Base-by-base conservation (phyloP, 2,888 invertebrate genomes). In the Odontomyia ornata region DNA sequence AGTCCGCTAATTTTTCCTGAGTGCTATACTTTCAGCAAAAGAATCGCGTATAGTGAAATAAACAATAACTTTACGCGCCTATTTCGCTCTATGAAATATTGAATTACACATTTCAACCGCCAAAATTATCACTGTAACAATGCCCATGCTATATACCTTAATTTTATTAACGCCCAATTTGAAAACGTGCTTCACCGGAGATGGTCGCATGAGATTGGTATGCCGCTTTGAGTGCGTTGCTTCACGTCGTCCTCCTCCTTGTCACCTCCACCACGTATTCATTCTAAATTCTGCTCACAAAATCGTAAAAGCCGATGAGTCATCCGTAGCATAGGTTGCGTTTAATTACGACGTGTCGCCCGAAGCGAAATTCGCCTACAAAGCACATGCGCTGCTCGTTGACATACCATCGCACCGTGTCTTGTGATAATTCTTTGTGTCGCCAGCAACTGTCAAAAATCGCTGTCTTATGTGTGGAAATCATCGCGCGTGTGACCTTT, bases 281-380 rank as follows among this genome's bases (percentile, higher is more conserved):
- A 52, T n/a, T 52, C 18, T 18, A 52, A 52, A 52, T 9, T 52
- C 18, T 18, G 13, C 52, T 52, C 7, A 60, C 60, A 60, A 27
- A 64, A n/a, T 30, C 21, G 77, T 77, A 75, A 77, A 79, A 77
- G 75, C 76, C 77, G 76, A 79, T 79, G 79, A 79, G 79, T 79
- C 79, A 79, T 79, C 75, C 36, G 64, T 71, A 47, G 75, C 75
- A 76, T 56, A 9, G 56, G 11, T 15, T 11, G 18, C 27, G 52
- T 21, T 43, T 30, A 15, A 11, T 13, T 52, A 0, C 30, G 4
- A 73, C 69, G 75, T 75, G 76, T 67, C 65, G 71, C 25, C n/a
- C n/a, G n/a, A n/a, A 23, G 21, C 60, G 21, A 60, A 60, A 7
- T 5, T 15, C 23, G 30, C 27, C 28, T 5, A 15, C 64, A 30